Conservation (phyloP, 2,888 invertebrate species). For the Himalopsyche anomala region DNA sequence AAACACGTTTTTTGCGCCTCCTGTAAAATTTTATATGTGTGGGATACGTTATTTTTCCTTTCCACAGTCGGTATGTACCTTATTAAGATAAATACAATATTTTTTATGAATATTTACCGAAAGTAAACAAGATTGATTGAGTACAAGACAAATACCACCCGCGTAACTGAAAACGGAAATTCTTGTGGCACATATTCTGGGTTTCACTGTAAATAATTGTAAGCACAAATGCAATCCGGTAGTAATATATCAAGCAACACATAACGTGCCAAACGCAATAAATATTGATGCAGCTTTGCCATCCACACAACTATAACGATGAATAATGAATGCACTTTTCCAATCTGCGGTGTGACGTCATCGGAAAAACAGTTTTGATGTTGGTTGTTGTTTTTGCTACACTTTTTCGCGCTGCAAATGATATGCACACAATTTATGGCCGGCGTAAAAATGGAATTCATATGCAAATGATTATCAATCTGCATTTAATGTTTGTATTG, state of each 20-base stretch:
- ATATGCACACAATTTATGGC: neutral
- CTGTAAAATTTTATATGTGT: no score
- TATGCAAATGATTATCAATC: neutral
- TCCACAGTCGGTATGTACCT: no score
- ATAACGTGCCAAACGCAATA: neutral
- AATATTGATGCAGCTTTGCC: constrained; percentile 1
- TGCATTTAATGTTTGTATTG: neutral
- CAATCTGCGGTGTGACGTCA: constrained; percentile 24
- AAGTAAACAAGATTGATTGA: no score
- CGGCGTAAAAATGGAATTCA: neutral
- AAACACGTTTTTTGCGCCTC: no score
- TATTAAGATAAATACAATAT: no score
- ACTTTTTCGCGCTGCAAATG: neutral
- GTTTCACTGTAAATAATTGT: no score
- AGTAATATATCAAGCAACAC: neutral
- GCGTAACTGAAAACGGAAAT: no score
- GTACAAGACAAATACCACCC: no score
- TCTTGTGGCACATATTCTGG: no score
- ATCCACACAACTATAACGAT: neutral
- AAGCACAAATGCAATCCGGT: no score
- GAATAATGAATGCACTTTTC: constrained; percentile 34
- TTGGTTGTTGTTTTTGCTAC: neutral
- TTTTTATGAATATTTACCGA: no score
- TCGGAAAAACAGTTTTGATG: neutral
- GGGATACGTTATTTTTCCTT: no score